Percentiles rank a stretch among this genome's conserved stretches.
These are phyloP conservation scores for Drosophila eugracilis DNA, from an alignment of 1,140 invertebrate genomes.

Conservation along the genomic window DNA sequence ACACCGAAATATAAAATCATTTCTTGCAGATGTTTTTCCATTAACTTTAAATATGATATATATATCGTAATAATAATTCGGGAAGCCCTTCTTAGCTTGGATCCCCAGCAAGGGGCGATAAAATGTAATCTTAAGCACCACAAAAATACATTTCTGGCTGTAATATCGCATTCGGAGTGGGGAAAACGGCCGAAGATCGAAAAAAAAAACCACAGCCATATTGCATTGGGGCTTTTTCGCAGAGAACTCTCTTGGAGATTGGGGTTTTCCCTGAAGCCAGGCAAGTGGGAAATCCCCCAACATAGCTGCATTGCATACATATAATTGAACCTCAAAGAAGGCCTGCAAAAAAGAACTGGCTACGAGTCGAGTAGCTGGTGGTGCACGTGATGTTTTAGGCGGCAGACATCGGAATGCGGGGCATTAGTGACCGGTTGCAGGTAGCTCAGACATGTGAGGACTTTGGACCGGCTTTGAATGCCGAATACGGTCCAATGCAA, in stretches of 20 bases:
- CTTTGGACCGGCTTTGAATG: conserved; percentile 57
- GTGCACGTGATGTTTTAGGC: conserved; percentile 35
- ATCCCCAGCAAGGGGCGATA: conserved; percentile 1
- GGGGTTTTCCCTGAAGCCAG: conserved; percentile 15
- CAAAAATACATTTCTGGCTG: neutral
- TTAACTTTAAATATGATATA: too few species aligned
- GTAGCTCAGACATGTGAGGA: conserved; percentile 33
- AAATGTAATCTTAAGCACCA: neutral
- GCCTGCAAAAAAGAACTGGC: conserved; percentile 8
- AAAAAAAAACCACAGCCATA: conserved; percentile 1
- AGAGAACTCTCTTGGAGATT: conserved; percentile 15
- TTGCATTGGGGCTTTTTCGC: conserved; percentile 18
- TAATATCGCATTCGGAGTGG: neutral
- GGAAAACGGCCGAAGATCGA: conserved; percentile 6
- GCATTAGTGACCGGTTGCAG: conserved; percentile 31
- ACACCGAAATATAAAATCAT: too few species aligned
- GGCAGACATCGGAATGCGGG: neutral
- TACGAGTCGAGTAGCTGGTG: neutral
- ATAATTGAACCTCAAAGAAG: neutral
- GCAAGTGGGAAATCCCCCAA: conserved; percentile 29
- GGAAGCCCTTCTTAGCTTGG: too few species aligned
- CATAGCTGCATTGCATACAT: conserved; percentile 16
- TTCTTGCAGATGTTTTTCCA: too few species aligned
- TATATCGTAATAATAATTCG: too few species aligned
- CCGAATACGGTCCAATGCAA: conserved; percentile 56